These are phyloP conservation scores for Villa cingulata DNA, from an alignment of 2,888 invertebrate genomes.

Conservation along the genomic window DNA sequence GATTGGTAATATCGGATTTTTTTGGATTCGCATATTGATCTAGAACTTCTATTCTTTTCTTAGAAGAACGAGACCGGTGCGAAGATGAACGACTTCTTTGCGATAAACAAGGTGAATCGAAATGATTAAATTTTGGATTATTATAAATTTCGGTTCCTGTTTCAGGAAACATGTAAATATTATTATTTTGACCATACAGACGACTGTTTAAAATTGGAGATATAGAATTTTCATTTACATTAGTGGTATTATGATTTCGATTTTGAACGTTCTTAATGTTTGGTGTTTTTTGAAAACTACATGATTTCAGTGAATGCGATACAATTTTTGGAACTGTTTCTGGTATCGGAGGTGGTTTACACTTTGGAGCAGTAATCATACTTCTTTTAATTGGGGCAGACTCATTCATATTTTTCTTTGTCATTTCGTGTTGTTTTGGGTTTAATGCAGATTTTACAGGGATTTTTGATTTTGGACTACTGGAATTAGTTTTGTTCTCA, in stretches of 20 bases:
- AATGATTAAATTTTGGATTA: slow-evolving; percentile 33
- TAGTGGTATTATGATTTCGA: not conserved
- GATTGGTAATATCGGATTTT: slow-evolving; percentile 19
- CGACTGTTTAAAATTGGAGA: not conserved
- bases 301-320: slow-evolving; percentile 14
- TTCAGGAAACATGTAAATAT: slow-evolving; percentile 4
- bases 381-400: not conserved
- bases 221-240: not conserved
- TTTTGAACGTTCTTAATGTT: not conserved
- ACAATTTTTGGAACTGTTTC: slow-evolving; percentile 16
- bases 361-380: slow-evolving; percentile 14
- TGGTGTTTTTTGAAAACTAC: not conserved
- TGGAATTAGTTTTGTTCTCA: slow-evolving; percentile 16
- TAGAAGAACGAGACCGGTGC: slow-evolving; percentile 23
- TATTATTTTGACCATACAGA: not conserved
- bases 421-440: not conserved
- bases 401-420: not conserved
- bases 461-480: not conserved
- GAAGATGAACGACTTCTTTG: slow-evolving; percentile 18
- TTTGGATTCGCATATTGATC: slow-evolving; percentile 32
- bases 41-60: slow-evolving; percentile 26
- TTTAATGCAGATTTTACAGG: not conserved
- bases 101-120: slow-evolving; percentile 25
- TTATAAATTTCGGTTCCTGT: slow-evolving; percentile 27
- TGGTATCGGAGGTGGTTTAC: slow-evolving; percentile 27